A percentile compares a stretch with the other conserved stretches of the same genome.
Evolutionary conservation across 2,797 vertebrate genomes (phyloP).

Genomic region (Harpagifer antarcticus): DNA sequence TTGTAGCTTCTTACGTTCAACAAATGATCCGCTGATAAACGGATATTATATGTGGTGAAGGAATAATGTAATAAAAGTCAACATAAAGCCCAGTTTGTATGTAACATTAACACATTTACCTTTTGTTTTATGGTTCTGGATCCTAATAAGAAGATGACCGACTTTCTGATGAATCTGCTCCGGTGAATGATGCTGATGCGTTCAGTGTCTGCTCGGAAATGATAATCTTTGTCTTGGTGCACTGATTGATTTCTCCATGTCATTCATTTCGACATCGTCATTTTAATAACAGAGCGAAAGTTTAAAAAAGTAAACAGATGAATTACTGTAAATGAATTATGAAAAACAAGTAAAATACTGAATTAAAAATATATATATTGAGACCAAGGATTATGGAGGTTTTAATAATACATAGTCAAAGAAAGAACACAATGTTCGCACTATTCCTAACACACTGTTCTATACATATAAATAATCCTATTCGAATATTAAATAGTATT

Average conservation of each 20-base stretch:
- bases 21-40: slow-evolving; percentile 8
- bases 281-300: too few relatives aligned
- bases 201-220: slow-evolving; percentile 51
- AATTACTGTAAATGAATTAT: too few relatives aligned
- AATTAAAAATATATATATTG: too few relatives aligned
- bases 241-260: neutral
- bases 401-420: too few relatives aligned
- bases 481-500: too few relatives aligned
- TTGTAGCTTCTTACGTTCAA: slow-evolving; percentile 31
- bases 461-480: too few relatives aligned
- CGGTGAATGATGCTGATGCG: slow-evolving; percentile 26
- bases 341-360: too few relatives aligned
- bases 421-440: too few relatives aligned
- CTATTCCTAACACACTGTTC: too few relatives aligned
- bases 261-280: neutral
- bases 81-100: fast-evolving
- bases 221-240: fast-evolving
- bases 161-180: slow-evolving; percentile 41
- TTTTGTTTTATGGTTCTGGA: neutral
- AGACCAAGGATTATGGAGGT: too few relatives aligned
- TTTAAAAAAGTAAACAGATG: too few relatives aligned
- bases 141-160: slow-evolving; percentile 19
- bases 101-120: slow-evolving; percentile 14
- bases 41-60: neutral
- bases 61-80: neutral